Evolutionary conservation across 2,113 vertebrate genomes (phyloP).

Genomic region (Forbesichthys agassizii): DNA sequence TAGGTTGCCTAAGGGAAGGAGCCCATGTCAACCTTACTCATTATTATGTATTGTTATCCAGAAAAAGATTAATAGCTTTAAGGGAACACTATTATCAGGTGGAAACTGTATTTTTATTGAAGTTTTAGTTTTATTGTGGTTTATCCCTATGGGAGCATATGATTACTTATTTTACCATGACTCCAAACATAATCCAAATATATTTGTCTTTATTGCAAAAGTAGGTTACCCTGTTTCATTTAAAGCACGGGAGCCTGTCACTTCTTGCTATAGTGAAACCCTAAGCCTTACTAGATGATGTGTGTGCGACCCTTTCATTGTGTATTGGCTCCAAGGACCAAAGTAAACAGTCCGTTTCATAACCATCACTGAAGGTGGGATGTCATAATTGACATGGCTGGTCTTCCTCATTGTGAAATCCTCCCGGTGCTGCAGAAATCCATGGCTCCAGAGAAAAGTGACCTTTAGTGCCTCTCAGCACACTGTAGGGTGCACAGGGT

Average conservation of each 20-base stretch:
- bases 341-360: background rate
- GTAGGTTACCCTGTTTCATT: too few species aligned
- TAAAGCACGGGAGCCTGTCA: too few species aligned
- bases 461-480: background rate
- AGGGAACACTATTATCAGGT: too few species aligned
- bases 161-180: too few species aligned
- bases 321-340: background rate
- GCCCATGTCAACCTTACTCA: slow-evolving; percentile 45
- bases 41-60: slow-evolving; percentile 7
- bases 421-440: background rate
- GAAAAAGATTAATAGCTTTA: background rate
- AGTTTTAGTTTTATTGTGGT: too few species aligned
- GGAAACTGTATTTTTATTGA: too few species aligned
- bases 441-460: slow-evolving; percentile 1
- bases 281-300: background rate
- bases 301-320: background rate
- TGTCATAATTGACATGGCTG: background rate
- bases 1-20: slow-evolving; percentile 28
- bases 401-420: background rate
- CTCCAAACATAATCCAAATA: too few species aligned
- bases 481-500: background rate
- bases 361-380: background rate
- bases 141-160: too few species aligned
- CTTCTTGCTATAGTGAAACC: too few species aligned
- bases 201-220: too few species aligned